These are phyloP conservation scores for Phalera bucephala DNA, from an alignment of 2,888 invertebrate genomes.

Conservation along the genomic window DNA sequence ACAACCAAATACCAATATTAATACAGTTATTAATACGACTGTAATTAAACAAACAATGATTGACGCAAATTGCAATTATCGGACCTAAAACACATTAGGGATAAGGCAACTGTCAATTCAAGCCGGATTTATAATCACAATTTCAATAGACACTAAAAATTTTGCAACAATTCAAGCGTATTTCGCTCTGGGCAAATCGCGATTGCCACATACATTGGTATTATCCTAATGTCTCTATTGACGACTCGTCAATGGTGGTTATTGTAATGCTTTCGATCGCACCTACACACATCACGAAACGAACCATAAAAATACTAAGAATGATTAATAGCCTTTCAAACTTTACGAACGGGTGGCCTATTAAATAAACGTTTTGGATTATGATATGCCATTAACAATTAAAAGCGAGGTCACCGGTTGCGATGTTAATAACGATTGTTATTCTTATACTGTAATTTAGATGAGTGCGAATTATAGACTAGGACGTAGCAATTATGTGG, in stretches of 20 bases:
- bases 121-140: conserved; percentile 12
- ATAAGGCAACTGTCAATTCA: conserved; percentile 9
- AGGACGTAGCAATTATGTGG: too few relatives aligned
- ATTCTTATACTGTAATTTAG: conserved; percentile 3
- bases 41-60: conserved; percentile 20
- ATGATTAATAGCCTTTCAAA: conserved; percentile 47
- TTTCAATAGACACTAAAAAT: conserved; percentile 15
- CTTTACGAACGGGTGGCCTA: conserved; percentile 18
- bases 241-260: conserved; percentile 16
- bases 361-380: conserved; percentile 26
- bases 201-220: too few relatives aligned
- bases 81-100: conserved; percentile 1
- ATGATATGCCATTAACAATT: conserved; percentile 34
- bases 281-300: conserved; percentile 33
- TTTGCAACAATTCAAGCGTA: conserved; percentile 19
- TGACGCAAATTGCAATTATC: conserved; percentile 23
- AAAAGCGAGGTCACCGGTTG: conserved; percentile 25
- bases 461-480: background rate
- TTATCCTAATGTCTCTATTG: conserved; percentile 27
- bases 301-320: conserved; percentile 16
- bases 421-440: conserved; percentile 13
- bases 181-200: conserved; percentile 16
- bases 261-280: conserved; percentile 38
- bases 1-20: background rate
- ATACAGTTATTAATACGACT: conserved; percentile 6